These are phyloP conservation scores for Yponomeuta evonymella DNA, from an alignment of 2,888 invertebrate genomes.

Conservation along the genomic window DNA sequence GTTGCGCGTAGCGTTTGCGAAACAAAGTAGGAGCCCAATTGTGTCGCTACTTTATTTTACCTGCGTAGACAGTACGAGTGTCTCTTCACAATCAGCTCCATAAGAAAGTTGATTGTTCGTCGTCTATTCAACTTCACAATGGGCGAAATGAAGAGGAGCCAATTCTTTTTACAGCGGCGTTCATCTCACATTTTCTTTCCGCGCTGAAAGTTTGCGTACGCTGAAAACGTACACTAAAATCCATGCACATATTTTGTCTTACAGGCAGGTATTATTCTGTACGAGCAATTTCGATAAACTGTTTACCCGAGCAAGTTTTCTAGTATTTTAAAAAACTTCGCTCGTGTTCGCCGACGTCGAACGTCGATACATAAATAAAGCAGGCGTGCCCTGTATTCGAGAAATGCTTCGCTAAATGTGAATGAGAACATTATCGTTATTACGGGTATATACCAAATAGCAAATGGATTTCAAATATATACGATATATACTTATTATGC, in stretches of 20 bases:
- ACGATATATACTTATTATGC: constrained; percentile 32
- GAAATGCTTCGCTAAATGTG: constrained; percentile 6
- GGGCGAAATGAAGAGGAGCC: constrained; percentile 70
- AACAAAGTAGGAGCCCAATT: constrained; percentile 52
- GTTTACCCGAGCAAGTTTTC: constrained; percentile 28
- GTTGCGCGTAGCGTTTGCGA: background rate
- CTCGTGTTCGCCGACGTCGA: constrained; percentile 1
- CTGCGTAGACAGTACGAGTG: constrained; percentile 68
- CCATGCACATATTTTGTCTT: constrained; percentile 57
- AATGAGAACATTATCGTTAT: constrained; percentile 12
- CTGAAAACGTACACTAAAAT: constrained; percentile 55
- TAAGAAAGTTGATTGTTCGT: constrained; percentile 69
- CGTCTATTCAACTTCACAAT: constrained; percentile 70
- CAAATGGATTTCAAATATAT: constrained; percentile 48
- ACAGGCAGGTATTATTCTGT: constrained; percentile 52
- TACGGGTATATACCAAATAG: background rate
- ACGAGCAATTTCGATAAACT: constrained; percentile 52
- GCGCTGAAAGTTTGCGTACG: constrained; percentile 63
- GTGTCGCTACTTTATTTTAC: constrained; percentile 57
- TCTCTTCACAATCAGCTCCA: constrained; percentile 62
- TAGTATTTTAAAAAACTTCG: constrained; percentile 8
- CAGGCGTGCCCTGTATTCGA: background rate
- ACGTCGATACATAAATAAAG: constrained; percentile 11
- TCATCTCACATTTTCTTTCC: constrained; percentile 61
- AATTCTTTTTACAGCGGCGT: constrained; percentile 64